Evolutionary conservation across 2,888 invertebrate genomes (phyloP), one percentile per base, ranked within the genome.

Genomic region (Ophion ventricosus): DNA sequence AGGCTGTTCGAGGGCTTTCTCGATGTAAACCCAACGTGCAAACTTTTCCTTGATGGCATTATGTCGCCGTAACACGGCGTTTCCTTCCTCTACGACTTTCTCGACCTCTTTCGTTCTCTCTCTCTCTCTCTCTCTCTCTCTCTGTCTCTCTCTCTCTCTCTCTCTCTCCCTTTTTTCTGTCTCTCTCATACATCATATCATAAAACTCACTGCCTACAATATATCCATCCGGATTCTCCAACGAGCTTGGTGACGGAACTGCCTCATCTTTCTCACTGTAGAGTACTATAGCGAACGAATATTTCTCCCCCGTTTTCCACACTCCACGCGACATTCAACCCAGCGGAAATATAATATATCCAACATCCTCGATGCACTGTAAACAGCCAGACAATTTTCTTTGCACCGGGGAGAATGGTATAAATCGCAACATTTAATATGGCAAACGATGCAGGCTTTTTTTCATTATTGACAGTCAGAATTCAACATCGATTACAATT

Each of bases 281-380:
- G 25, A 77, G 26, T 29, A 67, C 26, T 11, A 49, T 25, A 40
- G 26, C 25, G 23, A 17, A 77, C 26, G 56, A 56, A 35, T 29
- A 67, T 57, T 43, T 74, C 54, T 40, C 78, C 40, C 63, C 25
- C 54, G 87, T 85, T 86, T 84, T 82, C 70, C 67, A 59, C 72
- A 83, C 83, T 86, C 87, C 72, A 72, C 83, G 81, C 76, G 86
- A 88, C 87, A 87, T 86, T 80, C 87, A 87, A 87, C 86, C 84
- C 82, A 84, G 76, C 85, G 82, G 87, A 88, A 87, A 82, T 84
- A 79, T 81, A 82, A 81, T 81, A 73, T 80, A 84, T 73, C 76
- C 72, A 67, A 63, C 54, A 57, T 75, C 54, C 49, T 29, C 70
- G 69, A 67, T 20, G 23, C 56, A 11, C 67, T n/a, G 10, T 26